phyloP scores from a whole-genome alignment of 2,113 vertebrate species.

The Columba janthina region DNA sequence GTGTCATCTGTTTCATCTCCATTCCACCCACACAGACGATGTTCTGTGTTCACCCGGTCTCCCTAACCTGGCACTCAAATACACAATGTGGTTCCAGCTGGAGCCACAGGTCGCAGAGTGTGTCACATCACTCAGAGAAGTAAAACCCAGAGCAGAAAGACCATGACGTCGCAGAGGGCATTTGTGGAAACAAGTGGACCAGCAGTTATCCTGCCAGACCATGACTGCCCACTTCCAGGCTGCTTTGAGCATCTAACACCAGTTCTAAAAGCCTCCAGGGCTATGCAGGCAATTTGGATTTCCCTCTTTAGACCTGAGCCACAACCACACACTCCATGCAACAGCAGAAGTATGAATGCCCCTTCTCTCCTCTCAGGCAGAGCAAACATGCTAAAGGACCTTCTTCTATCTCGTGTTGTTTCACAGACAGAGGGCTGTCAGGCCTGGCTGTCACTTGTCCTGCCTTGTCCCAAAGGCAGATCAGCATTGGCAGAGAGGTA shows the following conservation, averaged over 20 bases:
- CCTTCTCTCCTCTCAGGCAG: not conserved
- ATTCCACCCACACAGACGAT: not conserved
- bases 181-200: not conserved
- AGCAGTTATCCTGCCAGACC: not conserved
- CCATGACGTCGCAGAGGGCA: not conserved
- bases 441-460: not conserved
- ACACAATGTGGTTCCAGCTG: not conserved
- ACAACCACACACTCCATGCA: not conserved
- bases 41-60: not conserved
- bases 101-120: not conserved
- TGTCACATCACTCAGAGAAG: not conserved
- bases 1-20: not conserved
- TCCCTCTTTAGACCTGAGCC: not conserved
- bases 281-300: not conserved
- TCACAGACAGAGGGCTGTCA: not conserved
- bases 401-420: not conserved
- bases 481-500: not conserved
- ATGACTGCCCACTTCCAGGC: not conserved
- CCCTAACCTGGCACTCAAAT: not conserved
- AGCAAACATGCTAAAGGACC: not conserved
- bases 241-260: not conserved
- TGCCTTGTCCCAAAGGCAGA: not conserved
- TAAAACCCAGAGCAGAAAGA: not conserved
- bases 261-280: not conserved
- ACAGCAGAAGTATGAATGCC: accelerated